Evolutionary conservation across 2,888 invertebrate genomes (phyloP), one percentile per base, ranked within the genome.

Genomic region (Acronicta leporina): DNA sequence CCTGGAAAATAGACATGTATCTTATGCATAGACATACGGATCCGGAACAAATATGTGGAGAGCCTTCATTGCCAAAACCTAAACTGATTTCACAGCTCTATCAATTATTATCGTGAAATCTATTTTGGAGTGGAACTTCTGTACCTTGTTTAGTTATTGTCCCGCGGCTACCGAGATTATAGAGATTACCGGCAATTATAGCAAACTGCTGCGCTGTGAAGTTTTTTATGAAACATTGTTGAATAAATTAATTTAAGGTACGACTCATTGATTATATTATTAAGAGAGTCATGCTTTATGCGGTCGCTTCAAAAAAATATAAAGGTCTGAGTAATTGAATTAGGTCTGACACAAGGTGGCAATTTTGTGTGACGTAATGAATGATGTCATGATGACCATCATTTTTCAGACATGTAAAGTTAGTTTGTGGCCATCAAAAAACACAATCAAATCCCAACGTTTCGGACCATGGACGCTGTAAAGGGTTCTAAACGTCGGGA

Each of bases 131-230:
- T 54, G 27, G 42, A n/a, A 15, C 67, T 68, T 66, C 72, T 68
- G 67, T 38, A 5, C 2, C 5, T 0, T n/a, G 0, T 47, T 41
- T n/a, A 11, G 38, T 38, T 13, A 0, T 40, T 6, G 2, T 11
- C 43, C 10, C 30, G 41, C 55, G 42, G 67, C 71, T 71, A 71
- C 63, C 58, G 61, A 62, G 51, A 51, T 48, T 48, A 65, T 63
- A 54, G 48, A 79, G 68, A 80, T 81, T 80, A 80, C 77, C 73
- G 73, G 63, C 77, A 81, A 81, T 81, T 81, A 81, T 73, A 70
- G 27, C 57, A 69, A 65, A 69, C 65, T 44, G 66, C 59, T 57
- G 66, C 57, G 67, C 67, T 60, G 67, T 63, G 54, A 15, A 42
- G 50, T 49, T 79, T 75, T 75, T 76, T 78, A 52, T 69, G 50